Evolutionary conservation across 2,888 invertebrate genomes (phyloP).

Genomic region (Rhogogaster chlorosoma): DNA sequence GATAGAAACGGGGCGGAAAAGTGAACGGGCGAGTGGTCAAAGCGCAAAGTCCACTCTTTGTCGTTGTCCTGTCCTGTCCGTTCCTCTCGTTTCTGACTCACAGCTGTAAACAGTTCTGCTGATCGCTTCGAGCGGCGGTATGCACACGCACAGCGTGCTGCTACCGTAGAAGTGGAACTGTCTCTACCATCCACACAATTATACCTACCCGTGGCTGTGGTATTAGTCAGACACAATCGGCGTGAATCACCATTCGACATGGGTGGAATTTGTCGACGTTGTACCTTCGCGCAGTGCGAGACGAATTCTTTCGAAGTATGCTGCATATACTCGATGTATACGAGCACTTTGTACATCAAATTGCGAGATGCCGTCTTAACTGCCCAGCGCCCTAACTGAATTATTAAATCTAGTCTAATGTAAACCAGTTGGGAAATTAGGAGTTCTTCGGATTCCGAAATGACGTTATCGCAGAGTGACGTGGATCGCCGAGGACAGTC

Average conservation of each 20-base stretch:
- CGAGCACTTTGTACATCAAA: background rate
- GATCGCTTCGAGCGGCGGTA: background rate
- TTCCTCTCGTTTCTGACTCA: conserved; percentile 21
- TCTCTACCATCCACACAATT: background rate
- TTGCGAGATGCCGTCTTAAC: background rate
- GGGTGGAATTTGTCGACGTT: conserved; percentile 36
- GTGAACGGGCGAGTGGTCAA: conserved; percentile 7
- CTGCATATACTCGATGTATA: background rate
- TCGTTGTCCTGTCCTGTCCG: conserved; percentile 12
- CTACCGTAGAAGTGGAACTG: conserved; percentile 33
- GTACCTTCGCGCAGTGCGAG: background rate
- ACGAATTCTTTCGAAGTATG: conserved; percentile 19
- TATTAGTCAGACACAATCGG: conserved; percentile 46
- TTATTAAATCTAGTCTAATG: background rate
- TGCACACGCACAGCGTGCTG: conserved; percentile 9
- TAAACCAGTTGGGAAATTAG: background rate
- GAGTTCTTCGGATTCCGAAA: background rate
- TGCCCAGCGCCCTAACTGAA: background rate
- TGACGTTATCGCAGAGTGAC: background rate
- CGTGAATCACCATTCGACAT: conserved; percentile 44
- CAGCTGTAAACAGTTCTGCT: conserved; percentile 7
- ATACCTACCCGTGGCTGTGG: background rate
- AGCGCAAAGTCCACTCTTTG: conserved; percentile 32
- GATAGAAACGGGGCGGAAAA: conserved; percentile 3
- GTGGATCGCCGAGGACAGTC: background rate